phyloP scores from a whole-genome alignment of 1,140 invertebrate genomes.

The Pachyrhynchus sulphureomaculatus region DNA sequence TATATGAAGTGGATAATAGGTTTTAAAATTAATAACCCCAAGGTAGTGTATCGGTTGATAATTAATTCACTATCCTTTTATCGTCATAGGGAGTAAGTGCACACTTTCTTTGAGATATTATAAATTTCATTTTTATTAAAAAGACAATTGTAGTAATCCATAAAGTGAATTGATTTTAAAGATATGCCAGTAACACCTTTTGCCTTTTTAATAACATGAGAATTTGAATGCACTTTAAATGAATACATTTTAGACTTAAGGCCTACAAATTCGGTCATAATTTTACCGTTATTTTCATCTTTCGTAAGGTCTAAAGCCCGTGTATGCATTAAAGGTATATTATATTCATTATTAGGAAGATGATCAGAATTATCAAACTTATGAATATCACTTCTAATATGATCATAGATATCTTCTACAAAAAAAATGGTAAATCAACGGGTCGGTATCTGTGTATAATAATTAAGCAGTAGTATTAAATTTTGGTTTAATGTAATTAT shows the following conservation, averaged over 20 bases:
- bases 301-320: not conserved
- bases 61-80: no score
- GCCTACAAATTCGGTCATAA: not conserved
- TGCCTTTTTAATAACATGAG: no score
- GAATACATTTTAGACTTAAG: not conserved
- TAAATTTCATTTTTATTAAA: conserved; percentile 3
- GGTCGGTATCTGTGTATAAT: no score
- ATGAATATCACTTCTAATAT: not conserved
- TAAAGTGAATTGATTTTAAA: not conserved
- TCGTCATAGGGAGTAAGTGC: no score
- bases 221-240: not conserved
- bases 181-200: not conserved
- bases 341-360: no score
- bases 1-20: no score
- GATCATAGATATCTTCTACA: not conserved
- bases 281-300: not conserved
- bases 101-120: no score
- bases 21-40: no score
- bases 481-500: no score
- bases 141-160: not conserved
- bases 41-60: no score
- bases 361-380: not conserved
- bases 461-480: no score
- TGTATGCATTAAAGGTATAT: not conserved
- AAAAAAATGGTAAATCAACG: no score